Percentiles rank a stretch among this genome's conserved stretches.
These are phyloP conservation scores for Stenurella melanura DNA, from an alignment of 2,888 invertebrate genomes.

Conservation along the genomic window DNA sequence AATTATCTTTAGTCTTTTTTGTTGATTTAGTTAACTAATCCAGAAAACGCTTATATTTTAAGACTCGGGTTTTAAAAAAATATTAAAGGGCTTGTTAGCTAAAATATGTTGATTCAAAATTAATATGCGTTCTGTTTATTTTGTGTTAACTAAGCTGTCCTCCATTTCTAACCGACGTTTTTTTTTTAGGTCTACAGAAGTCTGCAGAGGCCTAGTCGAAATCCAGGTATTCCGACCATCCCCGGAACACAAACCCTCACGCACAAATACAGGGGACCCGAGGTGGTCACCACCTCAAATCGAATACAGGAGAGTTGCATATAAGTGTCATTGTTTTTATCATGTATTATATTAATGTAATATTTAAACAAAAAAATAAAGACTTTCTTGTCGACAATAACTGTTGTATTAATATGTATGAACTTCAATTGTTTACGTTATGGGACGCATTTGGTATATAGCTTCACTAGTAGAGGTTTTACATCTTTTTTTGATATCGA, in stretches of 20 bases:
- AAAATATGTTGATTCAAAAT: too few species aligned
- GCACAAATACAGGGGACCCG: constrained; percentile 87
- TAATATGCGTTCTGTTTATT: too few species aligned
- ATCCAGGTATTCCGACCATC: constrained; percentile 60
- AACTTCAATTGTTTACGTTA: too few species aligned
- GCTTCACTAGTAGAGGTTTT: too few species aligned
- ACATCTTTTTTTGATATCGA: too few species aligned
- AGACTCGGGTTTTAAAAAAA: too few species aligned
- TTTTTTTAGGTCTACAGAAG: constrained; percentile 87
- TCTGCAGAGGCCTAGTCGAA: constrained; percentile 75
- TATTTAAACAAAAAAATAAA: constrained; percentile 60
- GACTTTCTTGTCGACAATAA: constrained; percentile 48
- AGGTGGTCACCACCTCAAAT: constrained; percentile 91
- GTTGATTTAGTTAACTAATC: too few species aligned
- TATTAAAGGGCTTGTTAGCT: too few species aligned
- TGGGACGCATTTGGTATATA: too few species aligned
- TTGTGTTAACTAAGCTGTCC: too few species aligned
- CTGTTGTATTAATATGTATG: neutral
- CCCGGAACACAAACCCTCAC: constrained; percentile 84
- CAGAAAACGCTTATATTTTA: too few species aligned
- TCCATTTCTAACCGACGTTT: neutral
- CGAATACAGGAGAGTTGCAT: constrained; percentile 94
- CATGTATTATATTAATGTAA: constrained; percentile 71
- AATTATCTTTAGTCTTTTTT: too few species aligned
- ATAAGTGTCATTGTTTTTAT: constrained; percentile 78